phyloP scores from a whole-genome alignment of 2,888 invertebrate genomes.

The Desoria tigrina region DNA sequence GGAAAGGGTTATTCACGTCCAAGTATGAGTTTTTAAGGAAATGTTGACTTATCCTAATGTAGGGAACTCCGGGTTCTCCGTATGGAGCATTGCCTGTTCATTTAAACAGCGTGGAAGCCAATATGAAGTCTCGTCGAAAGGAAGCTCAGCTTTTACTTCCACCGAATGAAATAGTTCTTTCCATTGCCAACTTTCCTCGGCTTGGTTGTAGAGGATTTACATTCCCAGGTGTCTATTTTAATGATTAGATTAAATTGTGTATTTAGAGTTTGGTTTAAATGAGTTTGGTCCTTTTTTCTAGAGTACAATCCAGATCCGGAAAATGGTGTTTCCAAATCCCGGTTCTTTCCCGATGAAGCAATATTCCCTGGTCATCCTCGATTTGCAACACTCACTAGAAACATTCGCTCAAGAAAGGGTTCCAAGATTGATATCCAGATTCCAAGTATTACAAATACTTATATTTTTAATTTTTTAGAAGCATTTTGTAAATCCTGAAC shows the following conservation, averaged over 20 bases:
- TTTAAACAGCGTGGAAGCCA: slow-evolving; percentile 97
- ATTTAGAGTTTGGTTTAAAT: too few species aligned
- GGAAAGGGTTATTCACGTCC: too few species aligned
- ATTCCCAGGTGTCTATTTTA: too few species aligned
- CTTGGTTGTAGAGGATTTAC: slow-evolving; percentile 89
- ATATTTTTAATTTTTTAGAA: too few species aligned
- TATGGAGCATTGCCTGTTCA: slow-evolving; percentile 93
- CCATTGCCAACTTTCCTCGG: slow-evolving; percentile 89
- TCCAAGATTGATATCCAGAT: slow-evolving; percentile 96
- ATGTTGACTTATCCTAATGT: background rate
- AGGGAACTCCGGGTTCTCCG: slow-evolving; percentile 91
- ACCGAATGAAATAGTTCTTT: slow-evolving; percentile 81
- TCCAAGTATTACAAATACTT: slow-evolving; percentile 77
- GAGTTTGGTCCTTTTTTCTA: too few species aligned
- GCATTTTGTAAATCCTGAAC: too few species aligned
- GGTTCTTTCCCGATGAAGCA: slow-evolving; percentile 92
- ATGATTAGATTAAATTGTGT: too few species aligned
- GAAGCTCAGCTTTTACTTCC: slow-evolving; percentile 70
- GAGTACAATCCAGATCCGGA: slow-evolving; percentile 69
- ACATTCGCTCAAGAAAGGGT: slow-evolving; percentile 86
- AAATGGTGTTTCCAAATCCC: slow-evolving; percentile 75
- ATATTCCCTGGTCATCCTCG: slow-evolving; percentile 95
- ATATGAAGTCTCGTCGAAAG: slow-evolving; percentile 78
- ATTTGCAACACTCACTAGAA: slow-evolving; percentile 87
- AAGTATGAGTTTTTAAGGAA: background rate